Evolutionary conservation across 2,797 vertebrate species (phyloP), one percentile per base, ranked within the genome.

Genomic region (Sternarchorhynchus goeldii): DNA sequence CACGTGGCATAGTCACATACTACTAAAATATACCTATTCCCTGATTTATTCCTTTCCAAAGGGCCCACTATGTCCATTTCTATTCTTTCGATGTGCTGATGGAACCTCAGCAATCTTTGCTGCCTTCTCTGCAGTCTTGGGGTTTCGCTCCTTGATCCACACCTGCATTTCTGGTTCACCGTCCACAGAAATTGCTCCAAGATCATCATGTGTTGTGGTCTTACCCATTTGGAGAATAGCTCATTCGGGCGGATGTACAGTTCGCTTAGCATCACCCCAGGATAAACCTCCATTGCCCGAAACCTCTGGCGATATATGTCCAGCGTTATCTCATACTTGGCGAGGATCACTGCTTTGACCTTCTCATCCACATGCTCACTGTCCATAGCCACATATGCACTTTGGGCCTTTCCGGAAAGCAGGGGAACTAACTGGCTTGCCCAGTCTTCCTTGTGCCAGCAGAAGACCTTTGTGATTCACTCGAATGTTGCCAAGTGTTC

Each of bases 211-310:
- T 4, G 50, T 10, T 73, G 60, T 62, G 55, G 56, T 53, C 68
- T 81, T n/a, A 81, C 53, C 75, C 78, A 82, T 63, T 78, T 85
- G 4, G n/a, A 50, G 6, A 75, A 80, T 4, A 76, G 32, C 18
- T 82, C 75, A 18, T 76, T 76, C 8, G 10, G 41, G 41, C 45
- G 81, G 25, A 73, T 73, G 69, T 83, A 81, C 20, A 82, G 34
- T 56, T 85, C 80, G 25, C 36, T 6, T 45, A 60, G 77, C 5
- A 57, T 84, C 41, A 80, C 75, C 21, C 39, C 78, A 8, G 32
- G 50, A 70, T 53, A 53, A 36, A 56, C 80, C 67, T n/a, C 67
- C 34, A 7, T 21, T 3, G 80, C 41, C n/a, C 66, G 5, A 34
- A 80, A 80, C 50, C 53, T 55, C 58, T 62, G 65, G 8, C 39